Base-by-base conservation (phyloP, 2,888 invertebrate genomes). In the Myathropa florea region DNA sequence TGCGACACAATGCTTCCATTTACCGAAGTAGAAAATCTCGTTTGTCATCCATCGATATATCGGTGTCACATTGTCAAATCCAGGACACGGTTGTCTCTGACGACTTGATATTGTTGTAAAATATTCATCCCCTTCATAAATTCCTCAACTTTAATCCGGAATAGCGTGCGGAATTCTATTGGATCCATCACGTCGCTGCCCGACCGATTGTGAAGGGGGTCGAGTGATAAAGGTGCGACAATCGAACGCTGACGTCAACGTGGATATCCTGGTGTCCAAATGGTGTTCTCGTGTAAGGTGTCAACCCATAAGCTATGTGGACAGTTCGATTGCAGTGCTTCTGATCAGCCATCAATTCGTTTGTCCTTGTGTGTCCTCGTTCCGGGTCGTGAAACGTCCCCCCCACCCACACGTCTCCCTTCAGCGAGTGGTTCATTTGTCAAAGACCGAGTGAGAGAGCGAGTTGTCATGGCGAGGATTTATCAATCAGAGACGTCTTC, bases 1-100 rank as follows among this genome's bases (percentile, higher is more conserved):
- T 79, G 71, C 83, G 57, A 78, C 78, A 78, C 73, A 83, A 73
- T 82, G 82, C 82, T 83, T 79, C 86, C 83, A 86, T 86, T 86
- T 79, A 75, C 28, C 86, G 83, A 86, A 86, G 86, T 86, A 78
- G 78, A 86, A 83, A 86, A 86, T 86, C 86, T 86, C 86, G 86
- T 86, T 83, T 86, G 83, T 86, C 86, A 86, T 86, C 83, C 83
- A 83, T 86, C 86, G 78, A 86, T 86, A 83, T 78, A 73, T 67
- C 70, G 83, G 78, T 83, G 83, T 83, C 78, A 82, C 78, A 86
- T 83, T 86, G 83, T 86, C 83, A 83, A 86, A 86, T 76, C 71
- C 83, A 86, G 83, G 78, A 83, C 78, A 79, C 75, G 73, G 65
- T 75, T 83, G 83, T 71, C 33, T 67, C 75, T 86, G 86, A 86